Evolutionary conservation across 2,113 vertebrate species (phyloP).

Genomic region (Cyphomyrus discorhynchus): DNA sequence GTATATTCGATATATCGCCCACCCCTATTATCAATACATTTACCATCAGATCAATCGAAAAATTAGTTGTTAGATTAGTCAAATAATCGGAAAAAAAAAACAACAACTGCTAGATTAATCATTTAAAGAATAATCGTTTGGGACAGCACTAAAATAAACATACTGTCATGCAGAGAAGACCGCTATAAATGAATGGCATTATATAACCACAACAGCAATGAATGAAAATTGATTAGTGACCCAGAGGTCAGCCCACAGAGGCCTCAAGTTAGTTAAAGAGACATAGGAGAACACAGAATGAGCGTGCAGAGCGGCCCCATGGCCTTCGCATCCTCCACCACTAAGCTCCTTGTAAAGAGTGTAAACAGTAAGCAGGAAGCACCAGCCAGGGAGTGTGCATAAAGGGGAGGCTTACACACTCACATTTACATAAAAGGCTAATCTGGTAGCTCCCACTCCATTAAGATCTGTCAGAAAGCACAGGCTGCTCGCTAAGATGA

Average conservation of each 20-base stretch:
- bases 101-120: too few relatives aligned
- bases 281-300: not conserved
- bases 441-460: not conserved
- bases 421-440: not conserved
- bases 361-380: not conserved
- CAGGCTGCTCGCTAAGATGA: not conserved
- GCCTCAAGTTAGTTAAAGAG: not conserved
- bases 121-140: too few relatives aligned
- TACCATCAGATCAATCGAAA: too few relatives aligned
- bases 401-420: not conserved
- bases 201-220: not conserved
- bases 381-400: not conserved
- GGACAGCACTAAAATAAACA: not conserved
- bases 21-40: too few relatives aligned
- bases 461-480: not conserved
- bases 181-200: not conserved
- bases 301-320: not conserved
- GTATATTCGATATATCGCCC: too few relatives aligned
- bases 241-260: not conserved
- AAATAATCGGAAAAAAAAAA: too few relatives aligned
- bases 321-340: not conserved
- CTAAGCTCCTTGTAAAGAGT: not conserved
- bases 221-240: not conserved
- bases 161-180: not conserved
- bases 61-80: too few relatives aligned